A percentile compares a stretch with the other conserved stretches of the same genome.
Evolutionary conservation across 1,140 invertebrate genomes (phyloP).

Genomic region (Lepidostoma basale): DNA sequence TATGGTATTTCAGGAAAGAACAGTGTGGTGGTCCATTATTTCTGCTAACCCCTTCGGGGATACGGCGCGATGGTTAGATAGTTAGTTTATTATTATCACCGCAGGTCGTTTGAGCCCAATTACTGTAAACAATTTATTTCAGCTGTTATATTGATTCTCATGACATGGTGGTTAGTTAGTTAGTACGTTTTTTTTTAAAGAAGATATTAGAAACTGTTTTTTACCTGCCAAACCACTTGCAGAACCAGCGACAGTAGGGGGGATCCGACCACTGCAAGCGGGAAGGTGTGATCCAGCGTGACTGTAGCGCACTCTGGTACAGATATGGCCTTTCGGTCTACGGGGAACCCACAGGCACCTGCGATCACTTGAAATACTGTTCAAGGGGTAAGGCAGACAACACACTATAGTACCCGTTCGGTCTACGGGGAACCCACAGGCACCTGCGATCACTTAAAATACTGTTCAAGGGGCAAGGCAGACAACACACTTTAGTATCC

Average conservation of each 20-base stretch:
- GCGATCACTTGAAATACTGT: constrained; percentile 34
- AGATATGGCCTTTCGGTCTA: constrained; percentile 55
- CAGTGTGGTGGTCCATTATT: too few relatives aligned
- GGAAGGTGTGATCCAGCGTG: constrained; percentile 53
- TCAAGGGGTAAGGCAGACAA: constrained; percentile 36
- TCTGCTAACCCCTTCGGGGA: too few relatives aligned
- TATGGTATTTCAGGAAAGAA: too few relatives aligned
- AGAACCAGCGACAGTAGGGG: constrained; percentile 56
- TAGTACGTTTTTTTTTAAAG: too few relatives aligned
- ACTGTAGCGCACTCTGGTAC: constrained; percentile 56
- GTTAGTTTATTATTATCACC: too few relatives aligned
- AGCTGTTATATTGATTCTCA: too few relatives aligned
- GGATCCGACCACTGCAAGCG: constrained; percentile 57
- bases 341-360: constrained; percentile 57
- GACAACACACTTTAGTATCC: constrained; percentile 52
- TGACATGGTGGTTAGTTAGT: too few relatives aligned
- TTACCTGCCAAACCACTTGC: constrained; percentile 53
- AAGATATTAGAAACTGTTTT: too few relatives aligned
- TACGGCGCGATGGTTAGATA: too few relatives aligned
- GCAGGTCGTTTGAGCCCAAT: too few relatives aligned
- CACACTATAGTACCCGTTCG: constrained; percentile 54
- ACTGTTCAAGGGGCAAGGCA: constrained; percentile 11
- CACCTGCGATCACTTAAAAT: constrained; percentile 49
- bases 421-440: constrained; percentile 56
- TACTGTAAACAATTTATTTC: too few relatives aligned